These are phyloP conservation scores for Aleadryas rufinucha DNA, from an alignment of 2,113 vertebrate species.

Conservation along the genomic window DNA sequence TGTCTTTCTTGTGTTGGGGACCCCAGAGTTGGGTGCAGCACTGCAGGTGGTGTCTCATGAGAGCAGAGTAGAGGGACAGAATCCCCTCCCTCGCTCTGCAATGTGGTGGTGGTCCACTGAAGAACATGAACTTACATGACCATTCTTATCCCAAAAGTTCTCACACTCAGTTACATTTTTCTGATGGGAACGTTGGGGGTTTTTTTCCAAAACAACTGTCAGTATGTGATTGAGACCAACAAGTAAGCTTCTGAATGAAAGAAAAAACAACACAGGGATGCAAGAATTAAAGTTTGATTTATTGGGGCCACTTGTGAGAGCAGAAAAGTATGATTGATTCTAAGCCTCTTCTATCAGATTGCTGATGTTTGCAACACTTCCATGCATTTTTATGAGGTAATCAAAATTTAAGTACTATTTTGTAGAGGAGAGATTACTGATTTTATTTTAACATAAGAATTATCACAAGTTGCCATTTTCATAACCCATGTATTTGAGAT, in stretches of 20 bases:
- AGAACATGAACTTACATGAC: not conserved
- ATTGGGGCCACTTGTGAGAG: constrained; percentile 58
- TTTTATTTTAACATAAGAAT: not conserved
- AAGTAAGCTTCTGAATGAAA: not conserved
- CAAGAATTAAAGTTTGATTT: constrained; percentile 39
- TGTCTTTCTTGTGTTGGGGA: not conserved
- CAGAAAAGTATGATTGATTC: constrained; percentile 43
- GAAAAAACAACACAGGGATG: not conserved
- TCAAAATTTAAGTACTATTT: not conserved
- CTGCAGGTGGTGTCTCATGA: not conserved
- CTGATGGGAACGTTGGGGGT: not conserved
- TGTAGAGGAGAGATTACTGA: not conserved
- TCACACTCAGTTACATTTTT: not conserved
- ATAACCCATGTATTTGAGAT: not conserved
- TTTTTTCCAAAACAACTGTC: not conserved
- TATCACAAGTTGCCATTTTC: not conserved
- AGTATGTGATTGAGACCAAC: not conserved
- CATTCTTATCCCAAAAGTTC: not conserved
- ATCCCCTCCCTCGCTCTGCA: not conserved
- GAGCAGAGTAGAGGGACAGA: not conserved
- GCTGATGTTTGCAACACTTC: constrained; percentile 45
- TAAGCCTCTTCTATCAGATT: constrained; percentile 65
- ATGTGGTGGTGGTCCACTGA: not conserved
- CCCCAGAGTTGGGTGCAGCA: not conserved
- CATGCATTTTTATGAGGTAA: constrained; percentile 62